Evolutionary conservation across 2,888 invertebrate genomes (phyloP).

Genomic region (Thecocarcelia acutangulata): DNA sequence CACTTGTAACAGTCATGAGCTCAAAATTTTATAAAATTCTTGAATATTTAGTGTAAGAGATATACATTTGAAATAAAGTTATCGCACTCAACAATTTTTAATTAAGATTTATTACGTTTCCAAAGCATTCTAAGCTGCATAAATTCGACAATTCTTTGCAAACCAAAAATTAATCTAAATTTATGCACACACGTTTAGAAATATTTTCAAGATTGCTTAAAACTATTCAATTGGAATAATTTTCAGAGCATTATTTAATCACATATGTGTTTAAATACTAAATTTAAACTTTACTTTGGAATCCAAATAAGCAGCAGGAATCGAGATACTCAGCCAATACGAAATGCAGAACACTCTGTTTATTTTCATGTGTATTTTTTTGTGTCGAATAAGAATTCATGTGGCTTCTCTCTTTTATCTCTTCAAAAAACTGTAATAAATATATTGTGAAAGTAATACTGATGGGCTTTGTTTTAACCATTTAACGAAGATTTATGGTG

Average conservation of each 20-base stretch:
- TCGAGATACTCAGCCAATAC: not conserved
- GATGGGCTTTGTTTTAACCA: constrained; percentile 65
- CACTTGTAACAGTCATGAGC: too few relatives aligned
- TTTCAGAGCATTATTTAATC: not conserved
- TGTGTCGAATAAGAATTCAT: constrained; percentile 18
- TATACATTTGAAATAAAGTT: not conserved
- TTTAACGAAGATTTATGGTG: constrained; percentile 67
- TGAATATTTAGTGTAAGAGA: too few relatives aligned
- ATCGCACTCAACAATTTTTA: not conserved
- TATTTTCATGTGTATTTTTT: not conserved
- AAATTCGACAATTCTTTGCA: not conserved
- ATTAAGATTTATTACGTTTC: not conserved
- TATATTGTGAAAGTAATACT: constrained; percentile 65
- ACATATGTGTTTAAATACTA: too few relatives aligned
- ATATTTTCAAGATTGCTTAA: not conserved
- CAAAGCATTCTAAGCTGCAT: not conserved
- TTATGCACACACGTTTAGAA: not conserved
- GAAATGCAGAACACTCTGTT: not conserved
- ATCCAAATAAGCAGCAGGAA: not conserved
- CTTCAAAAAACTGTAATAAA: constrained; percentile 16
- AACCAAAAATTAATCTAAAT: constrained; percentile 1
- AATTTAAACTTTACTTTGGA: not conserved
- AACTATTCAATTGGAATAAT: not conserved
- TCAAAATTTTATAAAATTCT: too few relatives aligned
- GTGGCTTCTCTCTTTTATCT: constrained; percentile 18